Percentiles rank a stretch among this genome's conserved stretches.
Conservation (phyloP, 2,113 vertebrate species). For the Spermophilus dauricus region DNA sequence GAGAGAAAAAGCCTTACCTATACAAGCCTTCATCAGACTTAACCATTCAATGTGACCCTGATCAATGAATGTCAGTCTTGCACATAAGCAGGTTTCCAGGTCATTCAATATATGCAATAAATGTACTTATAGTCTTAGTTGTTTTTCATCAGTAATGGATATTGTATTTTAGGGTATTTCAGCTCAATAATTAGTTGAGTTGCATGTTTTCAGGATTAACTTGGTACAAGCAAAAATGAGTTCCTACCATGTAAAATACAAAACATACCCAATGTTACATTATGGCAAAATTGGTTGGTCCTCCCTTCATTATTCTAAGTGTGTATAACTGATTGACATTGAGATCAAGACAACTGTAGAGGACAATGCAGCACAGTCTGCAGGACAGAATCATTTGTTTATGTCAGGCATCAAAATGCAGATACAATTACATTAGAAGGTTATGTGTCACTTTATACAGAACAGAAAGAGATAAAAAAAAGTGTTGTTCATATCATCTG, state of each 20-base stretch:
- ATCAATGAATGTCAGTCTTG: background rate
- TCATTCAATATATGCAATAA: background rate
- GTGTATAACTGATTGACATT: background rate
- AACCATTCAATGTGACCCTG: background rate
- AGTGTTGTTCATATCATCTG: background rate
- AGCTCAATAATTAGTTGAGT: constrained; percentile 13
- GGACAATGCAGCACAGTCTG: background rate
- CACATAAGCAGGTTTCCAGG: background rate
- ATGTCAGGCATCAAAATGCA: background rate
- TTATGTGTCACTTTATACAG: background rate
- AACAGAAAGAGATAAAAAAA: background rate
- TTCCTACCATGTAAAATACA: background rate
- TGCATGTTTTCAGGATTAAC: background rate
- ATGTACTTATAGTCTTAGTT: background rate
- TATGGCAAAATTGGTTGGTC: background rate
- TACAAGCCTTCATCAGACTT: background rate
- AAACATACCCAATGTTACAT: background rate
- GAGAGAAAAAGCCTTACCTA: background rate
- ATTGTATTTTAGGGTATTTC: constrained; percentile 2
- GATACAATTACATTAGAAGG: background rate
- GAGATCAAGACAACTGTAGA: background rate
- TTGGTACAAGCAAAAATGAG: background rate
- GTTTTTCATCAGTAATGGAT: background rate
- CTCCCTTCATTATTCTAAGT: background rate
- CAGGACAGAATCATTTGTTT: background rate